phyloP scores from a whole-genome alignment of 2,888 invertebrate genomes.

The Thymelicus sylvestris region DNA sequence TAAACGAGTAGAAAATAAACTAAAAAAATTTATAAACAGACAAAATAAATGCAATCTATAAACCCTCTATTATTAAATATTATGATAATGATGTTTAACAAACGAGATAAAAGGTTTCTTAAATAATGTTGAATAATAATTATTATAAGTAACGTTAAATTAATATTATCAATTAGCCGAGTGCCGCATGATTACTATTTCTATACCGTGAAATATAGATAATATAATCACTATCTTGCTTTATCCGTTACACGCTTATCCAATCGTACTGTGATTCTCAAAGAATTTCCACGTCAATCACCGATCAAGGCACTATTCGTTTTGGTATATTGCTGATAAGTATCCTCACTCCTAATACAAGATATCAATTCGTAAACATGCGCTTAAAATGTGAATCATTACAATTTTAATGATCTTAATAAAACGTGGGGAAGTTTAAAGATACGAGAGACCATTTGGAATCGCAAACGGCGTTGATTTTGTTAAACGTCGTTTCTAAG shows the following conservation, averaged over 20 bases:
- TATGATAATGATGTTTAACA: slow-evolving; percentile 77
- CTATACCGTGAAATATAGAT: slow-evolving; percentile 84
- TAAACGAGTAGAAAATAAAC: slow-evolving; percentile 79
- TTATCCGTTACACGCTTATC: slow-evolving; percentile 59
- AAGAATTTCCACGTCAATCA: slow-evolving; percentile 64
- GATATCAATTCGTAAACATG: slow-evolving; percentile 75
- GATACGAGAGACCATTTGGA: slow-evolving; percentile 40
- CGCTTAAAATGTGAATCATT: slow-evolving; percentile 67
- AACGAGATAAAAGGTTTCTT: slow-evolving; percentile 68
- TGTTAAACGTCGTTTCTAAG: slow-evolving; percentile 35
- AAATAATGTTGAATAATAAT: slow-evolving; percentile 62
- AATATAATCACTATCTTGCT: slow-evolving; percentile 72
- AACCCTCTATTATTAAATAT: slow-evolving; percentile 75
- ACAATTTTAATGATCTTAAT: slow-evolving; percentile 68
- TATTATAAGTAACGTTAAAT: slow-evolving; percentile 64
- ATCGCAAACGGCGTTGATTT: slow-evolving; percentile 29
- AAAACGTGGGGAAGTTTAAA: slow-evolving; percentile 50
- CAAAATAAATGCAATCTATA: slow-evolving; percentile 83
- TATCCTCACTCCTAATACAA: slow-evolving; percentile 81
- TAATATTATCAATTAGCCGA: slow-evolving; percentile 71
- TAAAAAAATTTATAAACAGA: slow-evolving; percentile 79
- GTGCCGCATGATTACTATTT: slow-evolving; percentile 84
- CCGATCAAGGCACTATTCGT: slow-evolving; percentile 81
- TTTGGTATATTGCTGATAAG: slow-evolving; percentile 85
- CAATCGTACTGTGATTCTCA: slow-evolving; percentile 67